These are phyloP conservation scores for Plestiodon gilberti DNA, from an alignment of 2,113 vertebrate genomes.

Conservation along the genomic window DNA sequence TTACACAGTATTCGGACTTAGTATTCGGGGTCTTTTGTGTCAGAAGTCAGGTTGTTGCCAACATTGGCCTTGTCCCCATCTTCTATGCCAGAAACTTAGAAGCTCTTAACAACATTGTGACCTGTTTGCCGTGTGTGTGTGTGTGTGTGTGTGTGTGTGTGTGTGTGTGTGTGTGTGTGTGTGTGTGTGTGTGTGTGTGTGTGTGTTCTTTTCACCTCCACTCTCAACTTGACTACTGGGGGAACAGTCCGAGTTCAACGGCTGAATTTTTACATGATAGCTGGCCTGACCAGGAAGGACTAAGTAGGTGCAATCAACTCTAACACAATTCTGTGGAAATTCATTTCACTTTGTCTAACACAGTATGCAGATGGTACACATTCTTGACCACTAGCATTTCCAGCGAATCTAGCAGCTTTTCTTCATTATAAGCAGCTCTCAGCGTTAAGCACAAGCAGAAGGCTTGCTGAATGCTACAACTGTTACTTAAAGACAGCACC, in stretches of 20 bases:
- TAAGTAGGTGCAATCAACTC: background rate
- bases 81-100: too few relatives aligned
- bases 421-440: background rate
- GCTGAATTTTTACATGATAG: background rate
- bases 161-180: too few relatives aligned
- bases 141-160: too few relatives aligned
- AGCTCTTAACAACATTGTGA: too few relatives aligned
- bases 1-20: too few relatives aligned
- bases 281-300: background rate
- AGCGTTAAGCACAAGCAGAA: background rate
- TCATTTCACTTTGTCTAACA: background rate
- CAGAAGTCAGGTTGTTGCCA: too few relatives aligned
- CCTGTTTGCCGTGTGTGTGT: too few relatives aligned
- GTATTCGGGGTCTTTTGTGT: too few relatives aligned
- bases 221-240: too few relatives aligned
- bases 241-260: background rate
- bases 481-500: background rate
- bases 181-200: too few relatives aligned
- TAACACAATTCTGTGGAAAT: background rate
- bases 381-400: background rate
- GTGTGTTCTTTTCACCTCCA: too few relatives aligned
- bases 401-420: background rate
- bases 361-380: background rate
- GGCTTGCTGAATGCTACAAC: background rate
- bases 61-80: too few relatives aligned